Conservation (phyloP, 1,140 invertebrate species). For the Radopholus similis region DNA sequence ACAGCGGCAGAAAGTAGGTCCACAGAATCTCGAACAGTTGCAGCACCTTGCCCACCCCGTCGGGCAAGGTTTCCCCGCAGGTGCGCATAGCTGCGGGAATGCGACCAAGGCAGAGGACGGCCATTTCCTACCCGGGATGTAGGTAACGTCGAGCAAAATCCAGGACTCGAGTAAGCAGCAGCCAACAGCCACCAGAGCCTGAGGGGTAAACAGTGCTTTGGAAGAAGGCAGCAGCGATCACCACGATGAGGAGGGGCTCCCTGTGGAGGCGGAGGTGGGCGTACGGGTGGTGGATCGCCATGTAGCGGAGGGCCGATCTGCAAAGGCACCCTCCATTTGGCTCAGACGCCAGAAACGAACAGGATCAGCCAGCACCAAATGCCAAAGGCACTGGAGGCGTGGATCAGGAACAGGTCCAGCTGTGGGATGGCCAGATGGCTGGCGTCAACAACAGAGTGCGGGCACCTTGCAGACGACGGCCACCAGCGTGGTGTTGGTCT, state of each 20-base stretch:
- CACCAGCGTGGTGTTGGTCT: constrained; percentile 7
- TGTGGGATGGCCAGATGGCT: constrained; percentile 25
- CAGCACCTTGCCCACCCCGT: constrained; percentile 26
- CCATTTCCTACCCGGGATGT: constrained; percentile 37
- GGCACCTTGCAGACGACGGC: constrained; percentile 34
- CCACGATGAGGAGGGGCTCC: constrained; percentile 32
- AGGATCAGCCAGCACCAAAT: constrained; percentile 45
- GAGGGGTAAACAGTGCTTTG: neutral
- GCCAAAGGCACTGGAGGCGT: constrained; percentile 32
- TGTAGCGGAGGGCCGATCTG: constrained; percentile 35
- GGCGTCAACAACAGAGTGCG: neutral
- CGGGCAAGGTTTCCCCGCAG: constrained; percentile 39
- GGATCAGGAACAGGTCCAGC: constrained; percentile 42
- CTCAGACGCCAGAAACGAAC: constrained; percentile 5
- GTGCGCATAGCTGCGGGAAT: constrained; percentile 12
- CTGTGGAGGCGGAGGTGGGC: constrained; percentile 36
- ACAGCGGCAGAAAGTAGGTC: constrained; percentile 49
- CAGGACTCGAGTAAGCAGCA: constrained; percentile 38
- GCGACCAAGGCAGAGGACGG: neutral
- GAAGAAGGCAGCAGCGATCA: neutral
- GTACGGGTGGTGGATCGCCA: constrained; percentile 38
- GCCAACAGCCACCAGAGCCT: constrained; percentile 21
- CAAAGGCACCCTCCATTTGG: no score
- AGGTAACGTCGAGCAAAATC: constrained; percentile 54
- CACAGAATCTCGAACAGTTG: constrained; percentile 51